Evolutionary conservation across 2,797 vertebrate genomes (phyloP).

Genomic region (Emydoidea blandingii): DNA sequence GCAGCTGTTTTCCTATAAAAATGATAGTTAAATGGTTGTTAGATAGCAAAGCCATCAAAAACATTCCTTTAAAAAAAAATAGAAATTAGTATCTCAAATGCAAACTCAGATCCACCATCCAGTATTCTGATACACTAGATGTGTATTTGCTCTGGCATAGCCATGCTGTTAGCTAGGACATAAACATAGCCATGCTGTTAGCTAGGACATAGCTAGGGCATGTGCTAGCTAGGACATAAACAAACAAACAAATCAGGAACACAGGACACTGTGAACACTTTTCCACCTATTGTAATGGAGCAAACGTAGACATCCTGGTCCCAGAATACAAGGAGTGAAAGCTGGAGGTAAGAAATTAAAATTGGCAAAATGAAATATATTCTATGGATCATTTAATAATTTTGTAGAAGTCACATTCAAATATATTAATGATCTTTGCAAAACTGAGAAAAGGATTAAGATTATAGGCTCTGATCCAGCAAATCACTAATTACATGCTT

Average conservation of each 20-base stretch:
- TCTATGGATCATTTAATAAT: too few relatives aligned
- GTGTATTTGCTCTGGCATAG: constrained; percentile 71
- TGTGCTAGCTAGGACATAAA: too few relatives aligned
- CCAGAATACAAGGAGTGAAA: neutral
- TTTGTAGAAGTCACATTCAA: too few relatives aligned
- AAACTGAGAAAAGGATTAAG: too few relatives aligned
- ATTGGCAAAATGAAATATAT: neutral
- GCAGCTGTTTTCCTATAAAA: neutral
- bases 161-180: constrained; percentile 57
- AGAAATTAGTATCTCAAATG: constrained; percentile 55
- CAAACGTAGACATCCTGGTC: constrained; percentile 17
- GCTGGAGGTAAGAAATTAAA: constrained; percentile 46
- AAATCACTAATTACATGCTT: too few relatives aligned
- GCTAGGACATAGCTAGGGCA: too few relatives aligned
- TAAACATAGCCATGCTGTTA: neutral
- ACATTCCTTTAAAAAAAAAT: neutral
- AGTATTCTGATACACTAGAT: neutral
- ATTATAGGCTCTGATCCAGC: too few relatives aligned
- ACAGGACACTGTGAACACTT: constrained; percentile 44
- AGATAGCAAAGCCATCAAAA: constrained; percentile 49
- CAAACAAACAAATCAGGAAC: constrained; percentile 24
- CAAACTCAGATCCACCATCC: constrained; percentile 5
- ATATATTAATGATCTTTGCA: too few relatives aligned
- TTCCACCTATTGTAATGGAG: constrained; percentile 66
- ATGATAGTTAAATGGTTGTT: constrained; percentile 7